These are phyloP conservation scores for Melitaea athalia DNA, from an alignment of 2,888 invertebrate genomes.

Conservation along the genomic window DNA sequence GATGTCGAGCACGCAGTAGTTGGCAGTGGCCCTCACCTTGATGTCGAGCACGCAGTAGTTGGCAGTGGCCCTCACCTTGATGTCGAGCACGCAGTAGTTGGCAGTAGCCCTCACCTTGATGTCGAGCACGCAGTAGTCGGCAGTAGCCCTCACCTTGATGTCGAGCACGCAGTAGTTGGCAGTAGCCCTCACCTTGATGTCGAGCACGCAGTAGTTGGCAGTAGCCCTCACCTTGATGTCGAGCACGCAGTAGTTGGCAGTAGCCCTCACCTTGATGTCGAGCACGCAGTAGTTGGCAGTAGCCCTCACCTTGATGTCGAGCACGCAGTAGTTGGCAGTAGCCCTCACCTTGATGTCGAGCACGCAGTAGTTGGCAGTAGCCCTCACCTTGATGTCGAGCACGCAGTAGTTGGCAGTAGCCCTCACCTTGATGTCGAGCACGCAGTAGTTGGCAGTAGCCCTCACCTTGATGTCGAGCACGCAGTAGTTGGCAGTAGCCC, in stretches of 20 bases:
- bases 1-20: slow-evolving; percentile 85
- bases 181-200: not conserved
- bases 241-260: slow-evolving; percentile 92
- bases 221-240: slow-evolving; percentile 83
- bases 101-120: not conserved
- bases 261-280: slow-evolving; percentile 87
- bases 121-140: not conserved
- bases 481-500: too few species aligned
- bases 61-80: too few species aligned
- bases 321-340: slow-evolving; percentile 85
- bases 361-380: slow-evolving; percentile 91
- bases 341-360: slow-evolving; percentile 87
- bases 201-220: not conserved
- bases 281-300: slow-evolving; percentile 75
- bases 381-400: slow-evolving; percentile 88
- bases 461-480: slow-evolving; percentile 58
- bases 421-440: slow-evolving; percentile 71
- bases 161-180: too few species aligned
- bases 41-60: too few species aligned
- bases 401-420: slow-evolving; percentile 56
- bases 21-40: too few species aligned
- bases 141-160: too few species aligned
- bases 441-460: slow-evolving; percentile 55
- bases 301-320: too few species aligned
- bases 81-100: too few species aligned